Conservation (phyloP, 2,888 invertebrate species). For the Caenorhabditis japonica region DNA sequence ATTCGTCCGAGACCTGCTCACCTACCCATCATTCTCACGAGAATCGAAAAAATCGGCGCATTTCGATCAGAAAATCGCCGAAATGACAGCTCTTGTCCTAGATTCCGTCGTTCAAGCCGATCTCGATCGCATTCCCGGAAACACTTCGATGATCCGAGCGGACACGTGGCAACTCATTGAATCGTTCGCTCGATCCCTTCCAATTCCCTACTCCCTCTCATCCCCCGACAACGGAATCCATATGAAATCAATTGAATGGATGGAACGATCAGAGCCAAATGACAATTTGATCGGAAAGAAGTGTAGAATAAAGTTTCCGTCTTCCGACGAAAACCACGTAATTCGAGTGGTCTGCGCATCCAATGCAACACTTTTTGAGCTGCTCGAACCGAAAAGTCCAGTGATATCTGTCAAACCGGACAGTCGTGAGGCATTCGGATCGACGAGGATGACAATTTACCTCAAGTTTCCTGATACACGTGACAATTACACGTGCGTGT, state of each 20-base stretch:
- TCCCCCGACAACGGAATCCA: slow-evolving; percentile 66
- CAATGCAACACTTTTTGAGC: slow-evolving; percentile 58
- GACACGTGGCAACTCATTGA: slow-evolving; percentile 54
- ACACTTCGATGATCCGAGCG: slow-evolving; percentile 52
- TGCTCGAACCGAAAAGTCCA: slow-evolving; percentile 60
- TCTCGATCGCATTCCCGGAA: slow-evolving; percentile 67
- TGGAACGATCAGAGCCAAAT: slow-evolving; percentile 44
- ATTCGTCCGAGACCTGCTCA: slow-evolving; percentile 69
- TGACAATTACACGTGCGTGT: slow-evolving; percentile 74
- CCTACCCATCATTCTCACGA: slow-evolving; percentile 70
- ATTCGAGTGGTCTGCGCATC: slow-evolving; percentile 59
- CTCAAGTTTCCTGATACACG: slow-evolving; percentile 57
- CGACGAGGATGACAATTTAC: slow-evolving; percentile 60
- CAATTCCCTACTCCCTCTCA: slow-evolving; percentile 66
- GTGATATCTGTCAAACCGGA: slow-evolving; percentile 65
- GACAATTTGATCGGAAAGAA: slow-evolving; percentile 55
- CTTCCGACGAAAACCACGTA: slow-evolving; percentile 49
- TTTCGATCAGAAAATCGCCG: slow-evolving; percentile 75
- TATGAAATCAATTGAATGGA: slow-evolving; percentile 62
- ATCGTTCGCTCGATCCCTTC: slow-evolving; percentile 63
- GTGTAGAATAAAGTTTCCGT: slow-evolving; percentile 58
- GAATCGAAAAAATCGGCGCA: slow-evolving; percentile 62
- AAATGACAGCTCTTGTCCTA: slow-evolving; percentile 70
- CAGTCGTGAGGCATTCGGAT: slow-evolving; percentile 37
- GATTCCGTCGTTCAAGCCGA: slow-evolving; percentile 67